A percentile compares a stretch with the other conserved stretches of the same genome.
Evolutionary conservation across 1,140 invertebrate species (phyloP).

Genomic region (Cyrtorhinus lividipennis): DNA sequence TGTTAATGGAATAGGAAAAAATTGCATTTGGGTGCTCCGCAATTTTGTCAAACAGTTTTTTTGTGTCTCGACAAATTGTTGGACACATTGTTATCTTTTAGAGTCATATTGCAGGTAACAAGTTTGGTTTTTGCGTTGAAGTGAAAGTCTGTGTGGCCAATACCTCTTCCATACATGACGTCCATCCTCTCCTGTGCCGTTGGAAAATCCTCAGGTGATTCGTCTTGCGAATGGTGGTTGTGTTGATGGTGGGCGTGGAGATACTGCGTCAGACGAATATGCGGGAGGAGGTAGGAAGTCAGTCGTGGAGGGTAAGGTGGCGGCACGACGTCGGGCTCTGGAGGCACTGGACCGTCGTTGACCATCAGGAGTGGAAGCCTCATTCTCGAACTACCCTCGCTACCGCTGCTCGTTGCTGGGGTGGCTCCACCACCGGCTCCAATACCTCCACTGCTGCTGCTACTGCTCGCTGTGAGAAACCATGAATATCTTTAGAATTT

Average conservation of each 20-base stretch:
- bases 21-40: too few species aligned
- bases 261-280: not conserved
- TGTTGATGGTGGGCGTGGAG: not conserved
- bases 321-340: slow-evolving; percentile 22
- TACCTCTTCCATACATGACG: slow-evolving; percentile 21
- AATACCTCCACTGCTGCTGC: not conserved
- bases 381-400: not conserved
- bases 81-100: too few species aligned
- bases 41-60: too few species aligned
- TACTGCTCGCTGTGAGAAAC: not conserved
- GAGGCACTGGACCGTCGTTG: slow-evolving; percentile 21
- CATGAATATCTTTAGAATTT: not conserved
- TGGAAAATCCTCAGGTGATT: slow-evolving; percentile 30
- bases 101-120: too few species aligned
- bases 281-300: not conserved
- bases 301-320: slow-evolving; percentile 25
- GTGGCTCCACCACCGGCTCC: not conserved
- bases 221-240: slow-evolving; percentile 29
- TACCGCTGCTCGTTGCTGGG: not conserved
- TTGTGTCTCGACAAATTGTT: too few species aligned
- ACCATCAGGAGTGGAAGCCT: slow-evolving; percentile 20
- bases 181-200: slow-evolving; percentile 19
- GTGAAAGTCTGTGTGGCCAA: too few species aligned
- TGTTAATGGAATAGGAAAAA: too few species aligned
- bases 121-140: too few species aligned